These are phyloP conservation scores for Arothron firmamentum DNA, from an alignment of 2,113 vertebrate species.

Conservation along the genomic window DNA sequence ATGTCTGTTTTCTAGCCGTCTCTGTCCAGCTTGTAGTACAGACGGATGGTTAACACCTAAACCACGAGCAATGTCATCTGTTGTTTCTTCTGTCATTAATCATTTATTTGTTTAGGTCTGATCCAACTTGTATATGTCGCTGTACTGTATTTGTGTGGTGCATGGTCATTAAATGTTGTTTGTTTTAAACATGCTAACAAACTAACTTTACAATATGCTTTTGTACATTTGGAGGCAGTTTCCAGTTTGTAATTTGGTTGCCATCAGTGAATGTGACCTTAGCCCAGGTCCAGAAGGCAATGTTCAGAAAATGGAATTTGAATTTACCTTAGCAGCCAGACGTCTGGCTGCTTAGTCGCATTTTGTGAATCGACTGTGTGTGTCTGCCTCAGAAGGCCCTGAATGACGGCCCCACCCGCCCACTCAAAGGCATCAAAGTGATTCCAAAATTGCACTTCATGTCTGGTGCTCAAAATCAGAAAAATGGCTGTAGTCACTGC, in stretches of 20 bases:
- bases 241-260: no score
- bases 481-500: slow-evolving; percentile 12
- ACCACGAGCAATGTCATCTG: slow-evolving; percentile 4
- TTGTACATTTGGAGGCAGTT: no score
- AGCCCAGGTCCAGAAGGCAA: no score
- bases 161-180: no score
- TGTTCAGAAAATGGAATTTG: no score
- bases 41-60: slow-evolving; percentile 36
- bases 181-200: slow-evolving; percentile 31
- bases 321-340: no score
- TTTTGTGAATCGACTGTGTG: not conserved
- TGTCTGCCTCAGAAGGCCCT: not conserved
- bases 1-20: slow-evolving; percentile 12
- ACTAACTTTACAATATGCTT: slow-evolving; percentile 23
- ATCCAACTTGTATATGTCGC: no score
- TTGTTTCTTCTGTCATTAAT: slow-evolving; percentile 34
- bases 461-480: slow-evolving; percentile 3
- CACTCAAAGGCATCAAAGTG: slow-evolving; percentile 5
- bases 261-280: no score
- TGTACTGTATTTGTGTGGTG: not conserved
- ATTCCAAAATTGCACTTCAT: slow-evolving; percentile 10
- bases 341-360: no score
- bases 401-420: slow-evolving; percentile 15
- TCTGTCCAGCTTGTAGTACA: slow-evolving; percentile 62
- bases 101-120: slow-evolving; percentile 19